These are phyloP conservation scores for Drosophila sturtevanti DNA, from an alignment of 1,140 invertebrate genomes.

Conservation along the genomic window DNA sequence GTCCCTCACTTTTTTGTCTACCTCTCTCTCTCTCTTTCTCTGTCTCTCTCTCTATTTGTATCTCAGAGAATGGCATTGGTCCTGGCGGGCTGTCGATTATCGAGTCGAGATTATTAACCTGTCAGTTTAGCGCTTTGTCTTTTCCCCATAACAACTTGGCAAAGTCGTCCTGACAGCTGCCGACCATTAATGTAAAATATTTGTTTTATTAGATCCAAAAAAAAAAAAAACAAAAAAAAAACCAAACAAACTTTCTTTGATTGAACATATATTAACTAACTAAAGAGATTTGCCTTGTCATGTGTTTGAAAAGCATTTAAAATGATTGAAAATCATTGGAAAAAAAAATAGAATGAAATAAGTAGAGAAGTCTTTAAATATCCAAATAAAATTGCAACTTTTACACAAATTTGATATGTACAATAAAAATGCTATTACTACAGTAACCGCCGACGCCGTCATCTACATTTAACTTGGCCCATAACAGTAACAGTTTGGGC, in stretches of 20 bases:
- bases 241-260: conserved; percentile 3
- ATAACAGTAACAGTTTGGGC: conserved; percentile 42
- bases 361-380: background rate
- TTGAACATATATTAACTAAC: background rate
- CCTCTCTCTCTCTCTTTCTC: background rate
- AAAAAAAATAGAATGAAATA: background rate
- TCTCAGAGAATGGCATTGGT: conserved; percentile 39
- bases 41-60: conserved; percentile 22
- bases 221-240: conserved; percentile 23
- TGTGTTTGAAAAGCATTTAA: background rate
- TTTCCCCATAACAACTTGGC: conserved; percentile 41
- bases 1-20: conserved; percentile 19
- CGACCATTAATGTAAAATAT: conserved; percentile 53
- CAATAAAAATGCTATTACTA: conserved; percentile 9
- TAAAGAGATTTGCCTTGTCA: background rate
- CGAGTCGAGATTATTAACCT: conserved; percentile 80
- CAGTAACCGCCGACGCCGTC: conserved; percentile 17
- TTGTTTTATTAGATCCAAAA: conserved; percentile 31
- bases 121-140: conserved; percentile 76
- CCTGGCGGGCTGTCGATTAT: conserved; percentile 72
- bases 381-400: too few relatives aligned
- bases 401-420: conserved; percentile 1
- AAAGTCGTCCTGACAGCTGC: conserved; percentile 50
- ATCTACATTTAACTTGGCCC: conserved; percentile 40
- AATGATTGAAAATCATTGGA: background rate